Evolutionary conservation across 1,140 invertebrate genomes (phyloP).

Genomic region (Lasaia peninsularis): DNA sequence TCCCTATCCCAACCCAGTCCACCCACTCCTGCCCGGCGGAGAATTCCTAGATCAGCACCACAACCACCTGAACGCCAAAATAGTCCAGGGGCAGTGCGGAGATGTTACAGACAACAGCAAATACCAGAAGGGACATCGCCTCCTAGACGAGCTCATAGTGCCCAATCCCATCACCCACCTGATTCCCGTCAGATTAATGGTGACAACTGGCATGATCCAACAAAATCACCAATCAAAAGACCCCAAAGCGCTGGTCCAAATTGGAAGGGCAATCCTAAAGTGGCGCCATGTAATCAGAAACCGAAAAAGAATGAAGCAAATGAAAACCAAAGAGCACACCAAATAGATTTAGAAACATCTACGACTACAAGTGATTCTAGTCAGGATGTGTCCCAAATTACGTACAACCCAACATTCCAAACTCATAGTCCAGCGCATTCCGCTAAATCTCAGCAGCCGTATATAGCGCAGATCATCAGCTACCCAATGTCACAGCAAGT

Average conservation of each 20-base stretch:
- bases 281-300: conserved; percentile 63
- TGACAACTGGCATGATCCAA: conserved; percentile 60
- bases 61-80: conserved; percentile 53
- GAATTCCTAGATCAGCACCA: conserved; percentile 45
- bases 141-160: conserved; percentile 55
- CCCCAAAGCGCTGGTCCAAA: conserved; percentile 63
- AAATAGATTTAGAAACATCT: conserved; percentile 50
- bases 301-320: conserved; percentile 62
- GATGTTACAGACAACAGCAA: conserved; percentile 55
- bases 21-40: conserved; percentile 54
- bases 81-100: conserved; percentile 44
- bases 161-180: conserved; percentile 53
- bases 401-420: conserved; percentile 76
- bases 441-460: conserved; percentile 62
- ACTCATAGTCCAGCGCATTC: conserved; percentile 72
- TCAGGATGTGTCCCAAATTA: conserved; percentile 69
- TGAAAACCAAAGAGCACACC: conserved; percentile 53
- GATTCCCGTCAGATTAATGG: conserved; percentile 50
- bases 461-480: conserved; percentile 72
- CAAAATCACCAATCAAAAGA: conserved; percentile 66
- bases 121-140: conserved; percentile 61
- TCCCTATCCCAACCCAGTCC: conserved; percentile 54
- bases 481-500: conserved; percentile 73
- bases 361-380: conserved; percentile 31
- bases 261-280: conserved; percentile 70